phyloP scores from a whole-genome alignment of 2,797 vertebrate species.

The Etheostoma nigrum region DNA sequence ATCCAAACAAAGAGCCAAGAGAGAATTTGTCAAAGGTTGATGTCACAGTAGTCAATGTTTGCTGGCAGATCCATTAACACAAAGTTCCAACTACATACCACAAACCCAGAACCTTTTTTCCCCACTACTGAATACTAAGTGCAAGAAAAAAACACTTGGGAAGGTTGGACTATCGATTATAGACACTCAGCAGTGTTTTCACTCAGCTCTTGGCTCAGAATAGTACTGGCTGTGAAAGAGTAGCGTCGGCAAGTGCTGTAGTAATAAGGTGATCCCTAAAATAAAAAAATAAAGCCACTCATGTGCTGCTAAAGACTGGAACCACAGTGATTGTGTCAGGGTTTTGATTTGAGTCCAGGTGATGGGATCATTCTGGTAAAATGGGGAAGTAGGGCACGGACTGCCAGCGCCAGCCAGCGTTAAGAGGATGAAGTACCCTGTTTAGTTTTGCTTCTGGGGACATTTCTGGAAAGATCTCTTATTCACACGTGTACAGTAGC shows the following conservation, averaged over 20 bases:
- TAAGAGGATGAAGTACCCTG: conserved; percentile 15
- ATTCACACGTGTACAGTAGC: background rate
- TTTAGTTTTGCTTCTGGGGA: conserved; percentile 17
- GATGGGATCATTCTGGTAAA: conserved; percentile 9
- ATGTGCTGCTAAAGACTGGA: conserved; percentile 2
- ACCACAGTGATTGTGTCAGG: background rate
- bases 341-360: conserved; percentile 13
- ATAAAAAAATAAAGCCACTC: background rate
- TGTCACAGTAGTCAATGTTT: conserved; percentile 41
- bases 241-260: background rate
- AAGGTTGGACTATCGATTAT: conserved; percentile 14
- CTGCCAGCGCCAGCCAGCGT: background rate
- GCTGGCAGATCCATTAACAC: conserved; percentile 5
- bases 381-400: background rate
- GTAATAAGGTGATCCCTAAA: background rate
- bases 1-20: conserved; percentile 42
- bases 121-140: background rate
- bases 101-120: background rate
- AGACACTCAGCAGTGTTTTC: conserved; percentile 11
- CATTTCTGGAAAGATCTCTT: conserved; percentile 3
- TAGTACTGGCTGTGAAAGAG: background rate
- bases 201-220: background rate
- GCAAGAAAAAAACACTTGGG: conserved; percentile 6
- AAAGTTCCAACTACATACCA: conserved; percentile 11
- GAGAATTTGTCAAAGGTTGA: conserved; percentile 28